phyloP scores from a whole-genome alignment of 92 coral and sea anemone species.

The Isaurus tuberculatus region DNA sequence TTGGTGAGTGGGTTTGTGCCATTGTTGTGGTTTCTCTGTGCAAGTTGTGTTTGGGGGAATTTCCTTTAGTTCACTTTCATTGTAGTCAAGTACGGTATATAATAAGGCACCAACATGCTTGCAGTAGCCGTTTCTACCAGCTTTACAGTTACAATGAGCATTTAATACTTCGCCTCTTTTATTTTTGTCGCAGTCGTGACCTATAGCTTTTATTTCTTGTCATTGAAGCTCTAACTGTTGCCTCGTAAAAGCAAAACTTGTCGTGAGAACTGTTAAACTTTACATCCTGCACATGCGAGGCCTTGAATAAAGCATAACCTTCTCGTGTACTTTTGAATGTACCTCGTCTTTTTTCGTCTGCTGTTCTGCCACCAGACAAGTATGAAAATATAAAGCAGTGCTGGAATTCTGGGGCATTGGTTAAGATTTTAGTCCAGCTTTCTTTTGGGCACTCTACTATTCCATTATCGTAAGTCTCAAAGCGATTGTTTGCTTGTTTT shows the following conservation, averaged over 20 bases:
- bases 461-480: not conserved
- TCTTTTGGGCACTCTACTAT: conserved; percentile 5
- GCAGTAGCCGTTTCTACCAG: conserved; percentile 48
- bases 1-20: conserved; percentile 41
- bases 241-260: conserved; percentile 18
- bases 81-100: conserved; percentile 43
- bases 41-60: conserved; percentile 52
- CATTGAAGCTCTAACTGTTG: conserved; percentile 19
- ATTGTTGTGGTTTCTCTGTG: conserved; percentile 56
- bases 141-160: conserved; percentile 21
- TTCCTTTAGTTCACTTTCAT: conserved; percentile 42
- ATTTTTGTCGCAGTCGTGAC: conserved; percentile 14
- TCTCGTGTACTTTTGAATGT: not conserved
- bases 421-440: not conserved
- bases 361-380: conserved; percentile 49
- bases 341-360: conserved; percentile 35
- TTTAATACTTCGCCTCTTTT: conserved; percentile 15
- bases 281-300: not conserved
- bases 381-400: conserved; percentile 31
- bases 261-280: conserved; percentile 1
- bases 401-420: not conserved
- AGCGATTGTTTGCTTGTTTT: conserved; percentile 8
- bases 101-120: conserved; percentile 42
- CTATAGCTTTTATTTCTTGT: conserved; percentile 1
- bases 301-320: conserved; percentile 7